Conservation (phyloP, 2,797 vertebrate genomes). For the Merluccius polli region DNA sequence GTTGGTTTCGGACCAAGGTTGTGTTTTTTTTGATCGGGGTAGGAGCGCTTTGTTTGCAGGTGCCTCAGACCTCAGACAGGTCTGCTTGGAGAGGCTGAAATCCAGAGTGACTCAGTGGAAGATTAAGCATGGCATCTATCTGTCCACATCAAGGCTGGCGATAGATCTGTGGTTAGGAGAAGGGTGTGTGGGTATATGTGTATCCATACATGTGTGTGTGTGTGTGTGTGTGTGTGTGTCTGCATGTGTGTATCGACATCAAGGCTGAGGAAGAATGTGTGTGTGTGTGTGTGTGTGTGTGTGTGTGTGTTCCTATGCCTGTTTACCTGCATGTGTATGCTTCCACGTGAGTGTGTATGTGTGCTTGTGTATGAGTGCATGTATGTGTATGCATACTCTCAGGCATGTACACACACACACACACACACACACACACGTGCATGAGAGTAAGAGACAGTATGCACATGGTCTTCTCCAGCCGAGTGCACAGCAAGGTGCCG, state of each 20-base stretch:
- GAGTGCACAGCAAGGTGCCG: conserved; percentile 49
- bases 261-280: background rate
- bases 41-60: conserved; percentile 43
- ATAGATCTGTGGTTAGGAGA: background rate
- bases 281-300: background rate
- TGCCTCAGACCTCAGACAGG: no score
- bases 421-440: conserved; percentile 1
- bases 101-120: conserved; percentile 52
- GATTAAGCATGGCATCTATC: conserved; percentile 59
- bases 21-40: conserved; percentile 18
- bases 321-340: background rate
- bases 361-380: conserved; percentile 12
- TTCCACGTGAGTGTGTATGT: conserved; percentile 13
- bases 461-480: conserved; percentile 61
- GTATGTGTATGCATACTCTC: background rate
- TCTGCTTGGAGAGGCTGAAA: conserved; percentile 29
- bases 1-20: conserved; percentile 11
- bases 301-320: no score
- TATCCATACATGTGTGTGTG: background rate
- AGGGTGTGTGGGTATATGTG: conserved; percentile 23
- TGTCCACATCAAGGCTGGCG: conserved; percentile 40
- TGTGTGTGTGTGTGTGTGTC: background rate
- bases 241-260: conserved; percentile 17
- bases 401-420: background rate
- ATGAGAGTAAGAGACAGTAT: conserved; percentile 49